Percentiles rank a stretch among this genome's conserved stretches.
These are phyloP conservation scores for Lepisosteus osseus DNA, from an alignment of 2,113 vertebrate genomes.

Conservation along the genomic window DNA sequence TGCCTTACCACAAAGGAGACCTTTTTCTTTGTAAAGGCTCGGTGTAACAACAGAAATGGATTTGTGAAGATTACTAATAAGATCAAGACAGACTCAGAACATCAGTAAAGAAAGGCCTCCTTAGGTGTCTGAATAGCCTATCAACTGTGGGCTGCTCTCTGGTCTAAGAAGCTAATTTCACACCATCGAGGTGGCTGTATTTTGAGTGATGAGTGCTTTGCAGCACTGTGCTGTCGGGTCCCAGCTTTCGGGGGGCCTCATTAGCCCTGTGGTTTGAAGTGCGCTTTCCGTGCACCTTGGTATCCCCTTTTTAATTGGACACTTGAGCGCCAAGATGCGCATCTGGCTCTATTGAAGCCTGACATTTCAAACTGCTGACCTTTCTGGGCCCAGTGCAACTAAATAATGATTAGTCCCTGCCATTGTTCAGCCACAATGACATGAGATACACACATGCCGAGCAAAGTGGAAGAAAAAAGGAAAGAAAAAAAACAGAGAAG, in stretches of 20 bases:
- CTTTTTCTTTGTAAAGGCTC: conserved; percentile 5
- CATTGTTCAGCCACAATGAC: conserved; percentile 88
- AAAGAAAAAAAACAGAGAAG: conserved; percentile 14
- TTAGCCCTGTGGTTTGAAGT: conserved; percentile 54
- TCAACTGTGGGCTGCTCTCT: background rate
- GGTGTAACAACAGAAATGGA: background rate
- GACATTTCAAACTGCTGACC: conserved; percentile 99
- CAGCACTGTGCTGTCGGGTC: conserved; percentile 33
- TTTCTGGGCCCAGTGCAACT: conserved; percentile 90
- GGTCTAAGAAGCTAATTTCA: background rate
- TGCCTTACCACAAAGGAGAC: conserved; percentile 39
- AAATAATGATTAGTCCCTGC: conserved; percentile 93
- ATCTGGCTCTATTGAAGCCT: conserved; percentile 89
- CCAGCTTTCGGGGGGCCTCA: conserved; percentile 50
- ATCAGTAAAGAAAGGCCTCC: conserved; percentile 11
- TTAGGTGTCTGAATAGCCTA: background rate
- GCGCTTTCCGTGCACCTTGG: conserved; percentile 65
- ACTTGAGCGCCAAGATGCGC: conserved; percentile 78
- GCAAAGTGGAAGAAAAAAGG: conserved; percentile 47
- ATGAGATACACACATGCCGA: conserved; percentile 59
- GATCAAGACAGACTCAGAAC: conserved; percentile 39
- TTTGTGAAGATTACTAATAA: conserved; percentile 37
- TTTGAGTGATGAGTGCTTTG: background rate
- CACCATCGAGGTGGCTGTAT: background rate
- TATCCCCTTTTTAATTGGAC: conserved; percentile 94